Evolutionary conservation across 2,797 vertebrate species (phyloP).

Genomic region (Pseudopleuronectes americanus): DNA sequence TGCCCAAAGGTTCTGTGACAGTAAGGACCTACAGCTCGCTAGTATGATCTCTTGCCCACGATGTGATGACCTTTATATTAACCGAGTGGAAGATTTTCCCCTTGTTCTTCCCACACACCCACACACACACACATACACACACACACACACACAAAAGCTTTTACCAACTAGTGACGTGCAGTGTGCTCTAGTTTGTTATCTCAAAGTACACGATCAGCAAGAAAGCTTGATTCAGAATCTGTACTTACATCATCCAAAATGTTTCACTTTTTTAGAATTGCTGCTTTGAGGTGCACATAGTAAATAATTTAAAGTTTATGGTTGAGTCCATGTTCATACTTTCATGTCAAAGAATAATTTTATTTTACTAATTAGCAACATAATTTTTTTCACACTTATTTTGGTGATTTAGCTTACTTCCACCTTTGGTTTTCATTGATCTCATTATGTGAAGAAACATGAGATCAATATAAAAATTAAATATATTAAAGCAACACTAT

Average conservation of each 20-base stretch:
- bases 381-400: too few relatives aligned
- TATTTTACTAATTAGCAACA: too few relatives aligned
- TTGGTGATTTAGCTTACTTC: too few relatives aligned
- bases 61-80: constrained; percentile 71
- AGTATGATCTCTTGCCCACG: constrained; percentile 45
- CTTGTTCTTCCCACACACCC: constrained; percentile 50
- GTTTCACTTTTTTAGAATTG: constrained; percentile 5
- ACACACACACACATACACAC: too few relatives aligned
- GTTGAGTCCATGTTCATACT: background rate
- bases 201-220: constrained; percentile 14
- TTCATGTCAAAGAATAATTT: background rate
- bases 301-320: background rate
- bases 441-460: too few relatives aligned
- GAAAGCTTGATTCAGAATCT: constrained; percentile 49
- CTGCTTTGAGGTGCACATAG: background rate
- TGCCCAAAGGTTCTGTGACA: constrained; percentile 79
- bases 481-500: too few relatives aligned
- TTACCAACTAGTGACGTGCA: background rate
- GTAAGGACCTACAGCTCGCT: constrained; percentile 61
- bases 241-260: too few relatives aligned
- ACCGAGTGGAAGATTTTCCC: constrained; percentile 64
- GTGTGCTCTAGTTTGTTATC: constrained; percentile 18
- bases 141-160: background rate
- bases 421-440: too few relatives aligned
- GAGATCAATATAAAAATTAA: too few relatives aligned